Base-by-base conservation (phyloP, 2,888 invertebrate species). In the Eupeodes luniger region DNA sequence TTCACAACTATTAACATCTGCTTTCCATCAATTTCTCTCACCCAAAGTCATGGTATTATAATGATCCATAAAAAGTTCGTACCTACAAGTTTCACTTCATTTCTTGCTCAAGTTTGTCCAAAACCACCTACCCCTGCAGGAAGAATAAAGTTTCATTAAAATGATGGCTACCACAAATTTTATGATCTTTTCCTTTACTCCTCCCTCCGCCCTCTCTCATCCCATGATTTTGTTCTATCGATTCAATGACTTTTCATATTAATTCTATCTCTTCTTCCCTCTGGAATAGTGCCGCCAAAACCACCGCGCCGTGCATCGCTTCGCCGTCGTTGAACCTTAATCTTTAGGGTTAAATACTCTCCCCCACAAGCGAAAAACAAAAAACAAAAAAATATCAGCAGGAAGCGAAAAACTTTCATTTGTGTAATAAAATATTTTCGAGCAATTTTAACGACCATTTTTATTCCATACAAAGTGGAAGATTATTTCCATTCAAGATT, bases 51-150 rank as follows among this genome's bases (percentile, higher is more conserved):
- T 40, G 9, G 40, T 7, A 40, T 1, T 9, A 47, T 62, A 84
- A 79, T 79, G 74, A 79, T 62, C 69, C 77, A 59, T 67, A 77
- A 81, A 64, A 64, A 66, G 40, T 9, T 1, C 36, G 9, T 36
- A 59, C 16, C 11, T 72, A 72, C 85, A 72, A 76, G 72, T 72
- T 85, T 77, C 81, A 85, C 53, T 72, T 72, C 81, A 81, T 85
- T 81, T 75, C 61, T n/a, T 47, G 40, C 44, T 61, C 51, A 57
- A 67, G 62, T 36, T 34, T 6, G n/a, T 10, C 27, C 59, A 9
- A 57, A 9, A 57, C 57, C 44, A 57, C 62, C 51, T 51, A 11
- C 27, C 1, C n/a, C 34, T 7, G 40, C 9, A 40, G 40, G 40
- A 36, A 36, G 36, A 11, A 77, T 47, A 64, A 47, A 70, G 40